Evolutionary conservation across 2,888 invertebrate genomes (phyloP).

Genomic region (Cyrtodaria siliqua): DNA sequence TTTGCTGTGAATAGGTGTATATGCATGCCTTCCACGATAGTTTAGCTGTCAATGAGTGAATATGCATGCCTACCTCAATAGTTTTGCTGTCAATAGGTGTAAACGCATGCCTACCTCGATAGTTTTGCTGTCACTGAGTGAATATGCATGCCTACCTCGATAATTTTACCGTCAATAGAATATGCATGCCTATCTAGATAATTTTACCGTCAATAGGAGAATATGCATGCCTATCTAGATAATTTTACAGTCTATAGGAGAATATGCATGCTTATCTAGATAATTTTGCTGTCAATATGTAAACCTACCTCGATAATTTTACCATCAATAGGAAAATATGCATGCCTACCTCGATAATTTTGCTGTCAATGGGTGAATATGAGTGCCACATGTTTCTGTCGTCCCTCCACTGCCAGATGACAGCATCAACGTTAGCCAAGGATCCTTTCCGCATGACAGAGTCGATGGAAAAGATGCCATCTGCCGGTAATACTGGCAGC

Average conservation of each 20-base stretch:
- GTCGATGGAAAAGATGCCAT: constrained; percentile 98
- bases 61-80: constrained; percentile 97
- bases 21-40: constrained; percentile 98
- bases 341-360: constrained; percentile 93
- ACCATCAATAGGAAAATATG: constrained; percentile 97
- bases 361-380: constrained; percentile 96
- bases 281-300: constrained; percentile 97
- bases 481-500: constrained; percentile 97
- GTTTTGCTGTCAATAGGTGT: too few species aligned
- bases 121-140: constrained; percentile 96
- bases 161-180: constrained; percentile 96
- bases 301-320: constrained; percentile 93
- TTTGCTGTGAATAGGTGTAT: constrained; percentile 96
- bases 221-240: constrained; percentile 97
- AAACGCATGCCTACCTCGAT: constrained; percentile 92
- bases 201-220: constrained; percentile 96
- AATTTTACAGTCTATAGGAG: constrained; percentile 95
- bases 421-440: constrained; percentile 90
- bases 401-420: constrained; percentile 99
- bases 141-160: constrained; percentile 97
- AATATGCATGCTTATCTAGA: constrained; percentile 93
- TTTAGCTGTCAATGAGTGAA: constrained; percentile 96
- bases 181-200: constrained; percentile 97
- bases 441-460: constrained; percentile 88
- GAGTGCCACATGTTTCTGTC: constrained; percentile 96